Base-by-base conservation (phyloP, 2,797 vertebrate species). In the Galagoides demidoff region DNA sequence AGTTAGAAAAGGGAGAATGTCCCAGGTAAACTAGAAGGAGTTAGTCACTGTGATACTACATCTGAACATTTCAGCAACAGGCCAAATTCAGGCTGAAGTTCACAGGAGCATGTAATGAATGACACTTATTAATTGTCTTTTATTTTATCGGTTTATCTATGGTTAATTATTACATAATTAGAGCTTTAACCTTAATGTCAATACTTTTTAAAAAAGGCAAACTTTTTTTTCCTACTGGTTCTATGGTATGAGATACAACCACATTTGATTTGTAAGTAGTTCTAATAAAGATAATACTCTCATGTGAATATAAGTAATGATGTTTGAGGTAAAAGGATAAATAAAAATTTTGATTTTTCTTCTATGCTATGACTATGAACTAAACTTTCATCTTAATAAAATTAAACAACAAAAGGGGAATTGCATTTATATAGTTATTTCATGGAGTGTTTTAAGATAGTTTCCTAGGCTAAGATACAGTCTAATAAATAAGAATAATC, bases 331-430 rank as follows among this genome's bases (percentile, higher is more conserved):
- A 70, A 63, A 79, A 79, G 20, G 74, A 76, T 49, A 90, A 86
- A 45, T 64, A 81, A 89, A 86, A 52, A 14, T 63, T 81, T 82
- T 39, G 6, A 82, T 52, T 96, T 90, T 86, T 93, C 61, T 66
- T 90, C 29, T 78, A 34, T 64, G 20, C 64, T 34, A 90, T 85
- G 37, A 71, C 16, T 3, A 37, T 87, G 16, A 96, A 70, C 55
- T 81, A 76, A 78, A 90, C 95, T 91, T 85, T 19, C 20, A 79
- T 70, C 61, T 57, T 77, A 74, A 64, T 85, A 93, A 96, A 52
- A 57, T 3, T 10, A 0, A 81, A 73, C 52, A 10, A 10, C 5
- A 39, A 52, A 73, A 52, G 31, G 20, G 3, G 94, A 68, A 59
- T 71, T 92, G 55, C 68, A 23, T 7, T 84, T 84, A 83, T 71